phyloP scores from a whole-genome alignment of 2,797 vertebrate genomes.

The Decapterus maruadsi region DNA sequence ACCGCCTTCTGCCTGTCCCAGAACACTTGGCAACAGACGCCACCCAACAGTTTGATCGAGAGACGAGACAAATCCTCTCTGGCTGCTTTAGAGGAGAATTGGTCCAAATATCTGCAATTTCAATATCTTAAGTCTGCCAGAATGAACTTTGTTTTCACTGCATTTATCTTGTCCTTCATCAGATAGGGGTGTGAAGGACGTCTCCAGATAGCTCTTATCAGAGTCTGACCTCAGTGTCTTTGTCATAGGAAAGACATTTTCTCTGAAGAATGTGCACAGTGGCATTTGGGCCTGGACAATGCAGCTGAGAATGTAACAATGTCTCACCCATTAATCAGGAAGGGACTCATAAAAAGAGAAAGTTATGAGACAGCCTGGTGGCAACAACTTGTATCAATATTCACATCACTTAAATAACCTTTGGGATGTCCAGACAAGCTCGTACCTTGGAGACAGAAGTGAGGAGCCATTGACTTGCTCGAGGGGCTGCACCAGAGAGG shows the following conservation, averaged over 20 bases:
- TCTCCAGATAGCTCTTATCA: conserved; percentile 65
- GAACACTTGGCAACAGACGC: conserved; percentile 14
- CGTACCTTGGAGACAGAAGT: conserved; percentile 91
- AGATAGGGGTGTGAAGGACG: conserved; percentile 45
- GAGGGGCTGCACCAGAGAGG: conserved; percentile 61
- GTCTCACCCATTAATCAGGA: conserved; percentile 39
- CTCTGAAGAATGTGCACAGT: conserved; percentile 22
- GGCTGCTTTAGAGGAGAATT: background rate
- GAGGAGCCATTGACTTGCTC: conserved; percentile 81
- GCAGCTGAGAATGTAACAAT: conserved; percentile 27
- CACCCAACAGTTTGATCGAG: background rate
- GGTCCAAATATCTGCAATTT: background rate
- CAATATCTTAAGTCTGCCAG: background rate
- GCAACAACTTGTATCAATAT: background rate
- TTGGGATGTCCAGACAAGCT: background rate
- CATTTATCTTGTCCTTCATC: conserved; percentile 49
- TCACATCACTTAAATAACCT: background rate
- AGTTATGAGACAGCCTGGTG: background rate
- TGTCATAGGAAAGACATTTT: conserved; percentile 55
- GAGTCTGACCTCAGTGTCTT: conserved; percentile 49
- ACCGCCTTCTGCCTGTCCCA: conserved; percentile 21
- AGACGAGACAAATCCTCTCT: background rate
- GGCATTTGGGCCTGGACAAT: conserved; percentile 14
- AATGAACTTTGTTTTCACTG: conserved; percentile 25
- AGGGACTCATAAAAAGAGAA: background rate